These are phyloP conservation scores for Podocnemis expansa DNA, from an alignment of 2,113 vertebrate genomes.

Conservation along the genomic window DNA sequence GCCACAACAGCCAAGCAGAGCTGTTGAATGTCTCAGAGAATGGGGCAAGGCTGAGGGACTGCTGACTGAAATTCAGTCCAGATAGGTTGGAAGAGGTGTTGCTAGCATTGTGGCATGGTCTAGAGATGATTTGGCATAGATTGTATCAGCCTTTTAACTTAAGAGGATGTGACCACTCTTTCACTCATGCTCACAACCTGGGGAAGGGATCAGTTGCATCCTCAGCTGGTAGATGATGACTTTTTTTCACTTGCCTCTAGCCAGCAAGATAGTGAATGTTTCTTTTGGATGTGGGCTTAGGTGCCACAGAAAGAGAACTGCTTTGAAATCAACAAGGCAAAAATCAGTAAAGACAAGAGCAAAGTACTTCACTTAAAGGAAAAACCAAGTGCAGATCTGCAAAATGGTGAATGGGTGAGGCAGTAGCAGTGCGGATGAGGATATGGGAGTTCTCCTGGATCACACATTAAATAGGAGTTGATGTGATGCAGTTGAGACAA, in stretches of 20 bases:
- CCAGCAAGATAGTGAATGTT: no score
- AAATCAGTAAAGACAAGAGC: background rate
- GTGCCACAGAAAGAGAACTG: no score
- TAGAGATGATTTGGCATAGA: background rate
- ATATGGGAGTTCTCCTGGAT: background rate
- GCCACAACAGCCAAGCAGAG: background rate
- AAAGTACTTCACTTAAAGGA: background rate
- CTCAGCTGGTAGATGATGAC: no score
- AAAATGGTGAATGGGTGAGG: background rate
- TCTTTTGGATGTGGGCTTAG: no score
- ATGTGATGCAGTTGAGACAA: background rate
- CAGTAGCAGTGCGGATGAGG: background rate
- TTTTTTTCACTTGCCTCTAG: no score
- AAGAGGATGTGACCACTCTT: background rate
- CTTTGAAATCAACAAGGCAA: background rate
- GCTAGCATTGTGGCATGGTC: background rate
- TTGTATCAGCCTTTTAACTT: background rate
- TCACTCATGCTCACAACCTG: background rate
- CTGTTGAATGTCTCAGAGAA: background rate
- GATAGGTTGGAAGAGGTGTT: background rate
- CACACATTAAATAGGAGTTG: background rate
- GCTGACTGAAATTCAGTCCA: background rate
- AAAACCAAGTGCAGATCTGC: background rate
- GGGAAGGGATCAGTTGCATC: background rate
- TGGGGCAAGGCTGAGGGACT: background rate